phyloP scores from a whole-genome alignment of 1,140 invertebrate species.

The Rhyzopertha dominica region DNA sequence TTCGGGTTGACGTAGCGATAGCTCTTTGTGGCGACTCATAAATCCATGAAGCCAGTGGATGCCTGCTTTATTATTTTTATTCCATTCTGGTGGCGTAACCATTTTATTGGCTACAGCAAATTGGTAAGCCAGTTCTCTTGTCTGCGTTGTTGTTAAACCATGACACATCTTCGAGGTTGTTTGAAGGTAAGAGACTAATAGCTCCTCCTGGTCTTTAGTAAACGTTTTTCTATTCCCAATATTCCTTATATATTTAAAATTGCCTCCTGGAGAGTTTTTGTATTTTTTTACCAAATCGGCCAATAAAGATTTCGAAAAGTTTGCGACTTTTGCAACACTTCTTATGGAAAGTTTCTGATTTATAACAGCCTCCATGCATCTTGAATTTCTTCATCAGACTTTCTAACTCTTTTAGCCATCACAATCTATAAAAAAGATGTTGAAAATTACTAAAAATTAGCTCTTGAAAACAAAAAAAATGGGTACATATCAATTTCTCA shows the following conservation, averaged over 20 bases:
- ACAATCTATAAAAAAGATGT: too few relatives aligned
- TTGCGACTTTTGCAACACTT: conserved; percentile 1
- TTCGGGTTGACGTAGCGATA: too few relatives aligned
- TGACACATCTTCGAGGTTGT: conserved; percentile 29
- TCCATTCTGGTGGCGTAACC: conserved; percentile 35
- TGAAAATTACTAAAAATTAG: too few relatives aligned
- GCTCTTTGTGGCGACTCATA: too few relatives aligned
- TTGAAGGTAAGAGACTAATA: conserved; percentile 10
- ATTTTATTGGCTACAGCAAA: conserved; percentile 26
- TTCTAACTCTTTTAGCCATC: too few relatives aligned
- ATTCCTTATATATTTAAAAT: not conserved
- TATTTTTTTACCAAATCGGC: conserved; percentile 10
- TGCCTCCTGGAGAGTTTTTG: conserved; percentile 2
- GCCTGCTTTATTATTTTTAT: conserved; percentile 37
- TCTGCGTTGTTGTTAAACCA: conserved; percentile 29
- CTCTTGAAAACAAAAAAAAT: too few relatives aligned
- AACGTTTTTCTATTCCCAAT: conserved; percentile 11
- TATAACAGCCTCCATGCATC: too few relatives aligned
- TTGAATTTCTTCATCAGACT: too few relatives aligned
- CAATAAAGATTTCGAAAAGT: conserved; percentile 7
- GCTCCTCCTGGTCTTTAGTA: conserved; percentile 4
- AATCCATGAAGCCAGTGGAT: too few relatives aligned
- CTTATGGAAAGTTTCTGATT: conserved; percentile 2
- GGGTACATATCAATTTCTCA: too few relatives aligned
- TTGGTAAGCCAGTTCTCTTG: conserved; percentile 26